Percentiles rank a stretch among this genome's conserved stretches.
Conservation (phyloP, 2,113 vertebrate genomes). For the Tachycineta bicolor region DNA sequence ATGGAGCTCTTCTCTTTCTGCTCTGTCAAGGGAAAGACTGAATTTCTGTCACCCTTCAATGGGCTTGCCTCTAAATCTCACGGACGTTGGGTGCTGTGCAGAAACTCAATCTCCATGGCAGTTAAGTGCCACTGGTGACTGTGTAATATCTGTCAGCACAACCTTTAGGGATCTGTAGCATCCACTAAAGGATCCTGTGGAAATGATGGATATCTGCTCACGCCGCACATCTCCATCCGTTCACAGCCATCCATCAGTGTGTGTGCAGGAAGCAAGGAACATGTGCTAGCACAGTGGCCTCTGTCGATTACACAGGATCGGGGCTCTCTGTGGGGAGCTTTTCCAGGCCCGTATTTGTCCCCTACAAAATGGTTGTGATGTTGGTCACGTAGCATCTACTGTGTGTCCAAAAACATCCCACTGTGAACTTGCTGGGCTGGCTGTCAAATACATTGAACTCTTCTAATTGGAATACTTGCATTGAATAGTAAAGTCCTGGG, state of each 20-base stretch:
- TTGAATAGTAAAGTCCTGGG: neutral
- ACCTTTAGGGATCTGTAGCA: neutral
- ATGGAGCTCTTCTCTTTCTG: neutral
- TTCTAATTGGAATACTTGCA: neutral
- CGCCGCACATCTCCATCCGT: neutral
- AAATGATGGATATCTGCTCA: neutral
- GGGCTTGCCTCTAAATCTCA: neutral
- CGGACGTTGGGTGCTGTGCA: neutral
- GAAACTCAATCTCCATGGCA: neutral
- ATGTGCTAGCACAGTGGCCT: neutral
- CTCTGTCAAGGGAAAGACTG: neutral
- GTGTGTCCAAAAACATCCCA: neutral
- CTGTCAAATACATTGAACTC: neutral
- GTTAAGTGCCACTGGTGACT: neutral
- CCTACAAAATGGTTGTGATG: neutral
- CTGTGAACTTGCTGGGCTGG: neutral
- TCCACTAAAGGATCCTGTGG: neutral
- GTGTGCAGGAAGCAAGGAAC: neutral
- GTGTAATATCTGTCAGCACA: neutral
- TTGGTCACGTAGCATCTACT: neutral
- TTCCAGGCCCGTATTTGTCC: neutral
- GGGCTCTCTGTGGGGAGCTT: neutral
- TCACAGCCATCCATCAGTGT: neutral
- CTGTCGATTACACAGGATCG: neutral
- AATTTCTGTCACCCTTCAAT: neutral